A percentile compares a stretch with the other conserved stretches of the same genome.
phyloP scores from a whole-genome alignment of 2,888 invertebrate species.

The Leucophenga montana region DNA sequence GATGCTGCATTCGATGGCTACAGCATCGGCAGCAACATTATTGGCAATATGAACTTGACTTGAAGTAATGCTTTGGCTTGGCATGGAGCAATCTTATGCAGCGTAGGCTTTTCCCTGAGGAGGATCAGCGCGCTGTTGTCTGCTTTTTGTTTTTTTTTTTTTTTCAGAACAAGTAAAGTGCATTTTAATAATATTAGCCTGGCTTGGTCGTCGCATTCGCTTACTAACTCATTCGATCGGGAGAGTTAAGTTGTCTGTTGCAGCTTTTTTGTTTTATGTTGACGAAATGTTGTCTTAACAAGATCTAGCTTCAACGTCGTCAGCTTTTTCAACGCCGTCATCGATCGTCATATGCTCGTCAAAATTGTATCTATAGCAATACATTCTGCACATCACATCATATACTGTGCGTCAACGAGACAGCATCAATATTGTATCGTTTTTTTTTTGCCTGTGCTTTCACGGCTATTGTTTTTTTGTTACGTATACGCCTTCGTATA shows the following conservation, averaged over 20 bases:
- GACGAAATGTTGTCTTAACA: slow-evolving; percentile 67
- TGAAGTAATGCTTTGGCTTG: background rate
- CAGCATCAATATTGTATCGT: slow-evolving; percentile 16
- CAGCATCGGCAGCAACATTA: background rate
- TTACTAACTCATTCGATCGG: background rate
- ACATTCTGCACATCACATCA: no score
- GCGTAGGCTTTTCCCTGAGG: slow-evolving; percentile 26
- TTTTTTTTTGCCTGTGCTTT: slow-evolving; percentile 21
- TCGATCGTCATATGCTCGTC: slow-evolving; percentile 23
- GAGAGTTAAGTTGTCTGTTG: slow-evolving; percentile 22
- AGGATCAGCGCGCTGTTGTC: slow-evolving; percentile 17
- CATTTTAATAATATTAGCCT: slow-evolving; percentile 67
- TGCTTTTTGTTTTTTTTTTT: slow-evolving; percentile 5
- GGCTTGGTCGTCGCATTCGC: no score
- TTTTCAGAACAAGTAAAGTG: slow-evolving; percentile 50
- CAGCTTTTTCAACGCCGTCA: slow-evolving; percentile 3
- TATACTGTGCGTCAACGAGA: slow-evolving; percentile 1
- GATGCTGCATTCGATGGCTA: background rate
- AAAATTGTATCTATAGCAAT: slow-evolving; percentile 9
- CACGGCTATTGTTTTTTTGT: slow-evolving; percentile 41
- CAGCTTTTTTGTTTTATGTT: slow-evolving; percentile 40
- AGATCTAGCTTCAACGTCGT: slow-evolving; percentile 60
- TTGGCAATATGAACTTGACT: slow-evolving; percentile 7
- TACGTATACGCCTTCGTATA: slow-evolving; percentile 60
- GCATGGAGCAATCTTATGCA: background rate